Evolutionary conservation across 2,888 invertebrate species (phyloP).

Genomic region (Erynnis tages): DNA sequence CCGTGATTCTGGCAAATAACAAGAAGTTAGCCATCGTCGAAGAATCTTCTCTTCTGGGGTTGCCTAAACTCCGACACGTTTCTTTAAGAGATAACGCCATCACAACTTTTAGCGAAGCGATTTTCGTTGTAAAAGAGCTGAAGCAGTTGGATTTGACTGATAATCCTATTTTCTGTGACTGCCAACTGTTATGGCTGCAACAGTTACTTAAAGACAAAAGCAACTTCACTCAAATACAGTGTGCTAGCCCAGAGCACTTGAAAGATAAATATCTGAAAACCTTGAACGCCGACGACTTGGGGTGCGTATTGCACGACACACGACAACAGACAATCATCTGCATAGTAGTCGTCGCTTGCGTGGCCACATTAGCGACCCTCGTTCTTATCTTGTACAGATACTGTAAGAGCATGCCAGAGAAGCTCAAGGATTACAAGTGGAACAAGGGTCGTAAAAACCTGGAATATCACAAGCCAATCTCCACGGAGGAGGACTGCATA

Average conservation of each 20-base stretch:
- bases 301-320: slow-evolving; percentile 90
- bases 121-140: slow-evolving; percentile 90
- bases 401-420: slow-evolving; percentile 89
- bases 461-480: slow-evolving; percentile 94
- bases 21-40: slow-evolving; percentile 87
- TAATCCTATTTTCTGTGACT: slow-evolving; percentile 91
- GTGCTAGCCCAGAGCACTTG: slow-evolving; percentile 86
- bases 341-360: slow-evolving; percentile 87
- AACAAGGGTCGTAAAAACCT: slow-evolving; percentile 91
- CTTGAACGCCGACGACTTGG: slow-evolving; percentile 88
- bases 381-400: slow-evolving; percentile 89
- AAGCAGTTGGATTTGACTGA: slow-evolving; percentile 89
- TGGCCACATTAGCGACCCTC: slow-evolving; percentile 86
- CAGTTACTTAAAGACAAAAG: slow-evolving; percentile 85
- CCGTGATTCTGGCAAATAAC: slow-evolving; percentile 88
- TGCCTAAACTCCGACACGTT: slow-evolving; percentile 89
- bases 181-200: slow-evolving; percentile 89
- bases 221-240: slow-evolving; percentile 87
- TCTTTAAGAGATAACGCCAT: slow-evolving; percentile 90
- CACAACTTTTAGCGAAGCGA: slow-evolving; percentile 87
- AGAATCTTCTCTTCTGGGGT: slow-evolving; percentile 88
- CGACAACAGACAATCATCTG: slow-evolving; percentile 90
- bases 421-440: slow-evolving; percentile 91
- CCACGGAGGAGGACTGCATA: slow-evolving; percentile 91
- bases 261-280: slow-evolving; percentile 85